These are phyloP conservation scores for Jordanella pulchra DNA, from an alignment of 2,797 vertebrate genomes.

Conservation along the genomic window DNA sequence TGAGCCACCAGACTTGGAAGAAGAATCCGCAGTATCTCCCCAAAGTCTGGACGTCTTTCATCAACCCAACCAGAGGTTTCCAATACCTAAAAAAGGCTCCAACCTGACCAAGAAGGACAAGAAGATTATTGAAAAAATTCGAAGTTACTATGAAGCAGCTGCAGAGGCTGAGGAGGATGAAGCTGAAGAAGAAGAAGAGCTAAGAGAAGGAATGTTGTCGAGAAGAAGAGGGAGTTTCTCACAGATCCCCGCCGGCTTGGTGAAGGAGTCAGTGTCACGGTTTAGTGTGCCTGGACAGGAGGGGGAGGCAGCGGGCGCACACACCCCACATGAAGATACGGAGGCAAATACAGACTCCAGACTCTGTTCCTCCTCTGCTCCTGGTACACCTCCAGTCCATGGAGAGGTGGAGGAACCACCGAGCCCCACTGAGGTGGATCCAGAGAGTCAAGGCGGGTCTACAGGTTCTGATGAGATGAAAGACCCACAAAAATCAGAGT, in stretches of 20 bases:
- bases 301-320: constrained; percentile 51
- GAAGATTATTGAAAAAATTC: constrained; percentile 83
- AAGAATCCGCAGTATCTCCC: constrained; percentile 4
- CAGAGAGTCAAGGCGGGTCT: neutral
- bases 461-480: neutral
- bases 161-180: constrained; percentile 64
- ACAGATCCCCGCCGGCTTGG: constrained; percentile 79
- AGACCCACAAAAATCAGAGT: neutral
- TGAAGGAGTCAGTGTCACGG: constrained; percentile 79
- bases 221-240: constrained; percentile 77
- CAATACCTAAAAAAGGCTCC: constrained; percentile 32
- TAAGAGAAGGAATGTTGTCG: constrained; percentile 23
- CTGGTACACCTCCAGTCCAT: neutral
- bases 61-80: constrained; percentile 4
- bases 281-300: constrained; percentile 68
- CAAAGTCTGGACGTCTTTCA: neutral
- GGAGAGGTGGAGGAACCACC: constrained; percentile 1
- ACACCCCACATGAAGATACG: constrained; percentile 3
- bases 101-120: constrained; percentile 76
- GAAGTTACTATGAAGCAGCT: constrained; percentile 83
- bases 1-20: neutral
- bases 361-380: neutral
- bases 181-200: constrained; percentile 51
- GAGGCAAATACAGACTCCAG: neutral
- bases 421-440: constrained; percentile 1